Evolutionary conservation across 2,113 vertebrate genomes (phyloP), one percentile per base, ranked within the genome.

Genomic region (Aspiorhynchus laticeps): DNA sequence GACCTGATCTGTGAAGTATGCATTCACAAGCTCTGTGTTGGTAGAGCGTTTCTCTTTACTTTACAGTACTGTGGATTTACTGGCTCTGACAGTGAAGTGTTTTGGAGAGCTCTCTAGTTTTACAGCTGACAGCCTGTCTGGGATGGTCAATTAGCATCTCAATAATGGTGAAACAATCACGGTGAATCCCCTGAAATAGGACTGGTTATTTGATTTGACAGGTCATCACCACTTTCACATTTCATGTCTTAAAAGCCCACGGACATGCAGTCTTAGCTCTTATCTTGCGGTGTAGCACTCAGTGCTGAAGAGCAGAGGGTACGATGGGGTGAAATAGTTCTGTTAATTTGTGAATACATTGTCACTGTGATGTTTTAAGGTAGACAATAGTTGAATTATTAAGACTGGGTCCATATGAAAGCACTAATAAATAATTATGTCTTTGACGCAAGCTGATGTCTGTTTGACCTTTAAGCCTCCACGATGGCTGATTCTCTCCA

Each of bases 131-230:
- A 46, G 80, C 38, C 38, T 67, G 80, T 81, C 80, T 46, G 59
- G 10, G 38, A 17, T 8, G 21, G 59, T 65, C 59, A 67, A 81
- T 81, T 81, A 81, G 80, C 59, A 81, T 65, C 59, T 26, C 79
- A 28, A 67, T 65, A 81, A 81, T 81, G 59, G 59, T 63, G 59
- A 81, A 81, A 28, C 33, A 81, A 81, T 81, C 56, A 26, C 38
- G 7, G 38, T 1, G 80, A 81, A 81, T 46, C 38, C 59, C 6
- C n/a, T 19, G 59, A 46, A 46, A 65, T 12, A 7, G 59, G 38
- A 65, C 17, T 63, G 38, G 36, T 81, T 81, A 67, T 81, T 81
- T 26, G 59, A 81, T 81, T 81, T 81, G 80, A 81, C 80, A 67
- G 38, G 80, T 65, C 80, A 28, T 67, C 80, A 65, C 36, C 79